These are phyloP conservation scores for Temnothorax ravouxi DNA, from an alignment of 2,888 invertebrate species.

Conservation along the genomic window DNA sequence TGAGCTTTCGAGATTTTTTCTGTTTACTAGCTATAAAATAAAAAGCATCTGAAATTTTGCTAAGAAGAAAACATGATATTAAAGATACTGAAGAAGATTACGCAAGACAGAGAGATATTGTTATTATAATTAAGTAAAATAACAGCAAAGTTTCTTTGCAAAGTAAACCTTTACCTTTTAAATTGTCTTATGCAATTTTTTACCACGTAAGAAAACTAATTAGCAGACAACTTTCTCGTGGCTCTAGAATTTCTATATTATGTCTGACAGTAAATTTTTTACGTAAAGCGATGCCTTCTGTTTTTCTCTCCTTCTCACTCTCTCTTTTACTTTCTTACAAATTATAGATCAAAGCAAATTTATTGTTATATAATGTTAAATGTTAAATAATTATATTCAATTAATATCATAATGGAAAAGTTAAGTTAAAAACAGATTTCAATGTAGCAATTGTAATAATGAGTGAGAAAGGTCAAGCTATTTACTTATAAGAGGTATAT, in stretches of 20 bases:
- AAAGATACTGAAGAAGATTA: not conserved
- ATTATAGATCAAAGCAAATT: not conserved
- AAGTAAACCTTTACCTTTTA: constrained; percentile 12
- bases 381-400: not conserved
- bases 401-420: not conserved
- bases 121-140: constrained; percentile 8
- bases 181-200: not conserved
- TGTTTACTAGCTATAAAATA: not conserved
- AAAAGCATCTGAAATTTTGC: not conserved
- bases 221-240: not conserved
- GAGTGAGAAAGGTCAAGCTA: not conserved
- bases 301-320: not conserved
- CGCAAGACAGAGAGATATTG: not conserved
- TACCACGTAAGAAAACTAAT: not conserved
- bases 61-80: not conserved
- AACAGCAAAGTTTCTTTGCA: not conserved
- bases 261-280: not conserved
- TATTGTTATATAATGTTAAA: not conserved
- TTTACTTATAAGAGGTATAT: not conserved
- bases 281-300: not conserved
- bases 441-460: not conserved
- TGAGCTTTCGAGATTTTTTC: not conserved
- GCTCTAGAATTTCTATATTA: not conserved
- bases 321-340: not conserved
- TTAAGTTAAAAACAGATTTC: not conserved